Base-by-base conservation (phyloP, 2,888 invertebrate species). In the Helicoverpa assulta region DNA sequence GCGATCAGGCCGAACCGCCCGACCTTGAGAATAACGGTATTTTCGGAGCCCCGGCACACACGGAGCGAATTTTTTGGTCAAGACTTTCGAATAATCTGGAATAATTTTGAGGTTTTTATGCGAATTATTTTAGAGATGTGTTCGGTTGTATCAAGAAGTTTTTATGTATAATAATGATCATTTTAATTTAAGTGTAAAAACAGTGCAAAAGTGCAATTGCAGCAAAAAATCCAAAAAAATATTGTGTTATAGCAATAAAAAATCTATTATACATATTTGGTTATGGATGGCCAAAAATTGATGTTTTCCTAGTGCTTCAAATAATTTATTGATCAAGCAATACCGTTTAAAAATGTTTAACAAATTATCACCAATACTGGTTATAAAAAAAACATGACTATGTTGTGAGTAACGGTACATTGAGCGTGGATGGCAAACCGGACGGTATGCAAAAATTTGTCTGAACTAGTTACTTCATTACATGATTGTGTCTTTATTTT, bases 1-100 rank as follows among this genome's bases (percentile, higher is more conserved):
- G 83, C 66, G 71, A 71, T 70, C 60, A 37, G 19, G 50, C 60
- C 29, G 47, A 18, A 26, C 59, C 29, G 67, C 67, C 79, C 78
- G 89, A 89, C 89, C 90, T 89, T 89, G 89, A 83, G 75, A 77
- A 52, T 67, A 88, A 85, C 79, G 79, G 79, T 56, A 73, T 81
- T 70, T 67, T 6, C 14, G 37, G 50, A 43, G 29, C 19, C 26
- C 37, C 53, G 70, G 5, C 43, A 16, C 77, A 88, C 86, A 89
- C 86, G 53, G 56, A 7, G 62, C 37, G 85, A 66, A 80, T 79
- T 67, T 26, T 75, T 54, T 64, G 0, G 10, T 5, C 40, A 33
- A 55, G 47, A 8, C 54, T 51, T 70, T 71, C 19, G 61, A 58
- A 74, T 70, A 77, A 56, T 51, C 14, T 18, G 19, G 12, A 18